phyloP scores from a whole-genome alignment of 2,797 vertebrate species.

The Numenius phaeopus region DNA sequence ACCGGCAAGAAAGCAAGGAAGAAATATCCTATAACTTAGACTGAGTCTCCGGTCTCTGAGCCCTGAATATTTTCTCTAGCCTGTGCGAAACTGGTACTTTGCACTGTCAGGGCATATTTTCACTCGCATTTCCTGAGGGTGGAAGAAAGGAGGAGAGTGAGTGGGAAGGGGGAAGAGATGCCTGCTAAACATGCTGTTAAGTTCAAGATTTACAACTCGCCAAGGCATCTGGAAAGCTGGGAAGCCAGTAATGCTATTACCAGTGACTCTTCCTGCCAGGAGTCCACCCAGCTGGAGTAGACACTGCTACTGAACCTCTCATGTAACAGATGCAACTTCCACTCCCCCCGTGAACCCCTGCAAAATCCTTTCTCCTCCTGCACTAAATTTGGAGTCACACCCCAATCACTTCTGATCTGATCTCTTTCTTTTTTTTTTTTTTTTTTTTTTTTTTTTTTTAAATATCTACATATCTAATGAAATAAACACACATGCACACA shows the following conservation, averaged over 20 bases:
- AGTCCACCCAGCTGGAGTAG: slow-evolving; percentile 46
- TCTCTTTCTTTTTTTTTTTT: not conserved
- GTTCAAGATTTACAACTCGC: slow-evolving; percentile 81
- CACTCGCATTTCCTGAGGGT: not conserved
- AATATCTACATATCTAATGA: not conserved
- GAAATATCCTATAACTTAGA: slow-evolving; percentile 26
- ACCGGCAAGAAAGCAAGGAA: not conserved
- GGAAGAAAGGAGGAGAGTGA: not conserved
- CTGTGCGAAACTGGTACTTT: slow-evolving; percentile 16
- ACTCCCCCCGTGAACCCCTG: not conserved
- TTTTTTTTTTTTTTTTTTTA: too few species aligned
- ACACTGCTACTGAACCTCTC: slow-evolving; percentile 53
- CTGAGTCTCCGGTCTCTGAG: not conserved
- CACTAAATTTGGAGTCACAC: slow-evolving; percentile 13
- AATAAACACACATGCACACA: not conserved
- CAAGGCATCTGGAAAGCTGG: slow-evolving; percentile 72
- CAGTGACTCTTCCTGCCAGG: slow-evolving; percentile 61
- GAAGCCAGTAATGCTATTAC: slow-evolving; percentile 72
- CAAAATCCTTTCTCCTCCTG: not conserved
- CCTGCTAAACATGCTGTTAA: slow-evolving; percentile 76
- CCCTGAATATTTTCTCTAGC: slow-evolving; percentile 56
- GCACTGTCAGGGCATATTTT: slow-evolving; percentile 67
- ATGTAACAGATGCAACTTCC: slow-evolving; percentile 55
- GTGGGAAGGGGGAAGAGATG: not conserved
- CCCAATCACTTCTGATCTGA: not conserved